Base-by-base conservation (phyloP, 2,888 invertebrate genomes). In the Tiliacea citrago region DNA sequence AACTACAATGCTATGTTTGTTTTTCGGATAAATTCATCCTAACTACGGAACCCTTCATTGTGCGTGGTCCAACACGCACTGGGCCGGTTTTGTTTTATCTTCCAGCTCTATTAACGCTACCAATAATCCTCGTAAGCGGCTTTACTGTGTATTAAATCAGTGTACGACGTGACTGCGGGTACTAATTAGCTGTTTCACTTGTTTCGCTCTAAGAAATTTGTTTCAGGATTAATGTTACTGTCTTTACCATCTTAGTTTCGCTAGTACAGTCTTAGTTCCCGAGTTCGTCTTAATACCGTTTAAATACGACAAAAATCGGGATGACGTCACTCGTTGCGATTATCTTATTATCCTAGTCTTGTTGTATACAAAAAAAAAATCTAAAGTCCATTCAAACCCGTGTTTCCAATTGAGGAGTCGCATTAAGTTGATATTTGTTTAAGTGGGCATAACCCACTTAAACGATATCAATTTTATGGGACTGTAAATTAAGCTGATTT, bases 81-180 rank as follows among this genome's bases (percentile, higher is more conserved):
- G 1, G 29, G 29, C 29, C 29, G 29, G 29, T 29, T 29, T 29
- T 29, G 3, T 29, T 29, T 29, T 77, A 49, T 68, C 58, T 53
- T 47, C 55, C n/a, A 47, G 51, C 76, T 49, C 63, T 68, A 42
- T 60, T 68, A 60, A 49, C 55, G 39, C 63, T 58, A 35, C 45
- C 72, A 68, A 72, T 65, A 65, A 60, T 42, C 65, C 49, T 16
- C 2, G 24, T 58, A 68, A 73, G 73, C 68, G 53, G 78, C 77
- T 79, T 79, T 68, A 72, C 57, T 53, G 62, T 18, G 39, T 76
- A 75, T 75, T 76, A 62, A 67, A 55, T 78, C 72, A 72, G 76
- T 51, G 66, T 45, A 13, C 24, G 45, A 62, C 63, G 67, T 58
- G 72, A 58, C 53, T 77, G 68, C 0, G 77, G 72, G 5, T 21